phyloP scores from a whole-genome alignment of 1,140 invertebrate species.

The Apis laboriosa region DNA sequence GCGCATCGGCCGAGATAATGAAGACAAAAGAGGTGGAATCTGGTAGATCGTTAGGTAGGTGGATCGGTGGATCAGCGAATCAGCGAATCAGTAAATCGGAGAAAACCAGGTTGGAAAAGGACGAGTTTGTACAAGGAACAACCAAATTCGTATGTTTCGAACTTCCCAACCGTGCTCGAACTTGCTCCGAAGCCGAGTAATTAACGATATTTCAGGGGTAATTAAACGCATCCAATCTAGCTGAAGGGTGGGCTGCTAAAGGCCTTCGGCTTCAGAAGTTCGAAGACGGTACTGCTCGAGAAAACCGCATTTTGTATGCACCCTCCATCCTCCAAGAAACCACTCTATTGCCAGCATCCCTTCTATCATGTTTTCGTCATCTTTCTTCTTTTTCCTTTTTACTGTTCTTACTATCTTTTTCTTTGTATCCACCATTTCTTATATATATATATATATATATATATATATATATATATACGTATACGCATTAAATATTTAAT shows the following conservation, averaged over 20 bases:
- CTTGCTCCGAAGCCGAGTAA: conserved; percentile 66
- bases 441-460: not conserved
- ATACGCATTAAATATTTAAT: not conserved
- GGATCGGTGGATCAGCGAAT: conserved; percentile 41
- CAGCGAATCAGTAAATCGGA: conserved; percentile 44
- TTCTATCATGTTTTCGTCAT: conserved; percentile 46
- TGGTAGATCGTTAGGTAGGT: conserved; percentile 35
- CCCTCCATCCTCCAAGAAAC: conserved; percentile 47
- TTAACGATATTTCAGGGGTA: conserved; percentile 80
- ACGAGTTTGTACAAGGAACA: conserved; percentile 34
- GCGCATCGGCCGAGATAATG: conserved; percentile 36
- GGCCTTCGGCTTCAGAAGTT: conserved; percentile 61
- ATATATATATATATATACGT: no score
- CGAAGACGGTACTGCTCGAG: conserved; percentile 69
- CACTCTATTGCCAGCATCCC: conserved; percentile 42
- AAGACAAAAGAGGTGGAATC: conserved; percentile 31
- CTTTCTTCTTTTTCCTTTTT: conserved; percentile 32
- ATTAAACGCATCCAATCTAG: conserved; percentile 78
- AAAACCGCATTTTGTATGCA: conserved; percentile 74
- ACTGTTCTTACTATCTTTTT: not conserved
- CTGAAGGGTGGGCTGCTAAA: conserved; percentile 69
- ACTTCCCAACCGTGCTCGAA: conserved; percentile 23
- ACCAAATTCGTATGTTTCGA: conserved; percentile 43
- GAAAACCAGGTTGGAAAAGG: conserved; percentile 36
- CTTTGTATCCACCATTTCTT: not conserved